Evolutionary conservation across 1,140 invertebrate species (phyloP), one percentile per base, ranked within the genome.

Genomic region (Goniozus legneri): DNA sequence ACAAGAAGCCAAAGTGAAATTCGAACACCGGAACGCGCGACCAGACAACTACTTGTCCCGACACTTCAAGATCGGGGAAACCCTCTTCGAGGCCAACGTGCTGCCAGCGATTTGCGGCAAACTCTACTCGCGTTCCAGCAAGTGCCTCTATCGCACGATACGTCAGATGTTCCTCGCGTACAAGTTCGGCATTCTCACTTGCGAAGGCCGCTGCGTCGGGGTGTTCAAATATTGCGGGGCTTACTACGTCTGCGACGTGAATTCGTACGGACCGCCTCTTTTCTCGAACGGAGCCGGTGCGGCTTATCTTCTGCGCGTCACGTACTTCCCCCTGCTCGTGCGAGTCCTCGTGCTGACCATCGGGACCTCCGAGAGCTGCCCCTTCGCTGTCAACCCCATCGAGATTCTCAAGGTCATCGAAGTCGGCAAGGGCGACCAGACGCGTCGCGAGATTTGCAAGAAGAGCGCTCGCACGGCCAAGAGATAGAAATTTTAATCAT

Each of bases 191-290:
- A 57, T 67, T 3, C 34, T 73, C 0, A 61, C 52, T 0, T 73
- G 70, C 47, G 65, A 71, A 20, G 61, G 40, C 41, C 39, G 49
- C 0, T 57, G 57, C n/a, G 34, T 73, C 0, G 64, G 64, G 0
- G 3, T 73, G 0, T 71, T 69, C 35, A 70, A 66, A 38, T 60
- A 60, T 14, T 70, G 56, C 22, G 64, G 61, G 0, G 46, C 61
- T 6, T 73, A 70, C 43, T 73, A 69, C 36, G 50, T 67, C 37
- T 54, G 54, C 16, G 70, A 73, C 45, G 67, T 62, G 0, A 47
- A 56, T 19, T 66, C 64, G 0, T 47, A 47, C 6, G 68, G 69
- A 0, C 63, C 67, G 13, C 68, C 70, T 1, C 8, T 70, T 13
- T 71, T 68, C 21, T 30, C 39, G 1, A 52, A 60, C 13, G 70